Base-by-base conservation (phyloP, 2,888 invertebrate genomes). In the Xanthorhoe spadicearia region DNA sequence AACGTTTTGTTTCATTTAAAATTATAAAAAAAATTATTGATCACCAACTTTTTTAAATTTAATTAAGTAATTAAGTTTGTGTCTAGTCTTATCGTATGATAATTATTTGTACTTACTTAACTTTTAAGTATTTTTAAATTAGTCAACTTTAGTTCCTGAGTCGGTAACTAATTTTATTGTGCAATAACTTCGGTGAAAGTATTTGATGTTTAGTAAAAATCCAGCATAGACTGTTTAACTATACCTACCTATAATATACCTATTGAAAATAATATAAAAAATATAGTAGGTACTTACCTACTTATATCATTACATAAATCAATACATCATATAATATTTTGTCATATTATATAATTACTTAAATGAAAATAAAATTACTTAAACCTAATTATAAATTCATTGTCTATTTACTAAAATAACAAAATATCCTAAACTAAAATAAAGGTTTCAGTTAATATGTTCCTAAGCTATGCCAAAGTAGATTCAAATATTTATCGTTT, bases 401-500 rank as follows among this genome's bases (percentile, higher is more conserved):
- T 32, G 6, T 32, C 32, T 32, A 4, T 7, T 32, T 7, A 4
- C 8, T 4, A 0, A 32, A 7, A 6, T 32, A 32, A 32, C 1
- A 32, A 32, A 32, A 4, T 2, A 43, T 13, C 38, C 0, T 10
- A 4, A n/a, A 13, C 38, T 43, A 13, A 43, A 43, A 43, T 13
- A 43, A 2, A 43, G 50, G 2, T 13, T 48, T 17, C 1, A 48
- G 48, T 74, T 79, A n/a, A n/a, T n/a, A 75, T 71, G 83, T 84
- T 83, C 83, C 83, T 82, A 79, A 68, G 7, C 50, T 63, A 69
- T 77, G 76, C 83, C 83, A 83, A 83, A 83, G 77, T 81, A 77
- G 75, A 49, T 17, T 61, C n/a, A 35, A 53, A 56, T 56, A 57
- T 62, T 35, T 61, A 61, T 58, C 15, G 13, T 28, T 58, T 54